A percentile compares a stretch with the other conserved stretches of the same genome.
phyloP scores from a whole-genome alignment of 2,113 vertebrate genomes.

The Silurus asotus region DNA sequence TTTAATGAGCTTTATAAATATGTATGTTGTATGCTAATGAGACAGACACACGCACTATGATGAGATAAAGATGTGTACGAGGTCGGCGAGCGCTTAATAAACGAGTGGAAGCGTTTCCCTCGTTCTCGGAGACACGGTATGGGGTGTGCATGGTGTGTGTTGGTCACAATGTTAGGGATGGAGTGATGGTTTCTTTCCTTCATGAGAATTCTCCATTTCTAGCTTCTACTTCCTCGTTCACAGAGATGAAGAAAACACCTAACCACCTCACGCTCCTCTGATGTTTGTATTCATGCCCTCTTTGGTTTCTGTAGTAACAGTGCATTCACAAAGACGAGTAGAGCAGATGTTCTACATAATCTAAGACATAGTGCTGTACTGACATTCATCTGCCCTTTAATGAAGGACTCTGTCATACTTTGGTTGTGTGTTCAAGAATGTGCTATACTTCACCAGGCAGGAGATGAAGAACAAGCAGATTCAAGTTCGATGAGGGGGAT shows the following conservation, averaged over 20 bases:
- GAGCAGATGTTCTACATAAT: background rate
- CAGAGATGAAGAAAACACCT: background rate
- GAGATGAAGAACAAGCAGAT: too few relatives aligned
- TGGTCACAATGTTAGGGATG: background rate
- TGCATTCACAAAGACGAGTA: background rate
- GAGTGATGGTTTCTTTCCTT: background rate
- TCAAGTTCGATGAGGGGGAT: too few relatives aligned
- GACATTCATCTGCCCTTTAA: too few relatives aligned
- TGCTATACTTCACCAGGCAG: too few relatives aligned
- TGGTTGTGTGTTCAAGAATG: too few relatives aligned
- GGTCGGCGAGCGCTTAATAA: background rate
- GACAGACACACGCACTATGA: too few relatives aligned
- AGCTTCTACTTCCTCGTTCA: conserved; percentile 2
- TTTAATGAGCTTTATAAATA: background rate
- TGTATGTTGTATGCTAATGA: background rate
- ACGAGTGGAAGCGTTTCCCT: background rate
- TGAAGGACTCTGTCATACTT: too few relatives aligned
- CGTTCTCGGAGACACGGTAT: background rate
- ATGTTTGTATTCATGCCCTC: background rate
- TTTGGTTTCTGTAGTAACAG: background rate
- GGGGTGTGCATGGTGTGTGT: background rate
- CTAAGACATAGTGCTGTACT: background rate
- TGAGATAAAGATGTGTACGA: background rate
- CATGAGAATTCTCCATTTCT: background rate
- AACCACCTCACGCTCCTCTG: background rate